Evolutionary conservation across 2,888 invertebrate species (phyloP).

Genomic region (Microctonus hyperodae): DNA sequence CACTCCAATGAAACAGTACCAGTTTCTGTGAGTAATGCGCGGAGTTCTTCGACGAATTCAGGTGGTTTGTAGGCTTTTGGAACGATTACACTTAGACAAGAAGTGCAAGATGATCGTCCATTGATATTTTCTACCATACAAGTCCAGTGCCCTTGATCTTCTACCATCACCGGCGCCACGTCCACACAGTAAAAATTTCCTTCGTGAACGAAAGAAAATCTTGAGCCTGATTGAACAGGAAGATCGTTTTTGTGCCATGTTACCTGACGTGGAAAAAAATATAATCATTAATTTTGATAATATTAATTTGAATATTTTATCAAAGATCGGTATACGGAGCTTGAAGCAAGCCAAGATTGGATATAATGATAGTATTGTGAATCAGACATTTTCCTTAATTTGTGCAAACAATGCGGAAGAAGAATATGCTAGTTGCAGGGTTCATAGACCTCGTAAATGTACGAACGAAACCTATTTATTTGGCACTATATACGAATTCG

Average conservation of each 20-base stretch:
- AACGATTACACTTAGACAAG: constrained; percentile 80
- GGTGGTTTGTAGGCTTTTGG: constrained; percentile 90
- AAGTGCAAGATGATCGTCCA: constrained; percentile 79
- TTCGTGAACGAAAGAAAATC: constrained; percentile 80
- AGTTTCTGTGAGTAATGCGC: constrained; percentile 83
- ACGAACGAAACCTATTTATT: constrained; percentile 18
- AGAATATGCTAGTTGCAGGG: neutral
- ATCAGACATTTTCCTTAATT: constrained; percentile 20
- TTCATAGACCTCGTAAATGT: constrained; percentile 23
- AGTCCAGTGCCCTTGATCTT: constrained; percentile 87
- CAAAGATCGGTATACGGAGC: neutral
- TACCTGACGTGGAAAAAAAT: constrained; percentile 67
- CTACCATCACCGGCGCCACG: constrained; percentile 80
- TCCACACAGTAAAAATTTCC: constrained; percentile 88
- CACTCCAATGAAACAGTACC: constrained; percentile 91
- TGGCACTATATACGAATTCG: constrained; percentile 14
- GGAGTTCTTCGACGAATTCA: constrained; percentile 84
- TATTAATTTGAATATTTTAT: neutral
- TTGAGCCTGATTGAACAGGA: constrained; percentile 75
- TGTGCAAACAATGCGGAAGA: constrained; percentile 23
- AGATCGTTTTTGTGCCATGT: constrained; percentile 86
- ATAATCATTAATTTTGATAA: neutral
- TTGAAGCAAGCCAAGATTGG: constrained; percentile 14
- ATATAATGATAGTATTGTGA: constrained; percentile 21
- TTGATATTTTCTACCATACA: constrained; percentile 80